Evolutionary conservation across 2,888 invertebrate species (phyloP), one percentile per base, ranked within the genome.

Genomic region (Philaethria dido): DNA sequence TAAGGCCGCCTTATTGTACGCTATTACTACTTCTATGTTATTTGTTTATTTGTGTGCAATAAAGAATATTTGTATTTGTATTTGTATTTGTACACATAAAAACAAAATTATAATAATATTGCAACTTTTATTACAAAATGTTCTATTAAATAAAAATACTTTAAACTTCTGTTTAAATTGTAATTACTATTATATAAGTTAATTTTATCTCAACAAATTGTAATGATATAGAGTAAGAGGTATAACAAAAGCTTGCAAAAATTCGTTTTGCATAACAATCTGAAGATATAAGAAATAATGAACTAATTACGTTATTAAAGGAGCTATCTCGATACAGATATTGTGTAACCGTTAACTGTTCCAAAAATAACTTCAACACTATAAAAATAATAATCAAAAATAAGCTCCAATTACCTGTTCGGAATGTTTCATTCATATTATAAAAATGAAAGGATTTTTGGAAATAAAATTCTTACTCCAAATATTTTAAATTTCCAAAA

Each of bases 271-370:
- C 22, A 57, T 22, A 39, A 42, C 39, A 22, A 18, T 36, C 22
- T 57, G 5, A 42, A 22, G 14, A 22, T 42, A 22, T n/a, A 18
- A 55, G 14, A 57, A 14, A 20, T 18, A 52, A 52, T 52, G 4
- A 16, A 33, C n/a, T 36, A 18, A 55, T 55, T 39, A 36, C 9
- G 20, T 39, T 36, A 55, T 14, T 18, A 20, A 55, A 55, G 20
- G 20, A 18, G 13, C 20, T 8, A 0, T 36, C 55, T n/a, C n/a
- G n/a, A n/a, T n/a, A 42, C 20, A 42, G n/a, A 9, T 39, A 22
- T 57, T 57, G 1, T 55, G 14, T 39, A 57, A 57, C n/a, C 3
- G 14, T 57, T 20, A 22, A n/a, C 22, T 4, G 57, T 42, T 42
- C 14, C 18, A n/a, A 55, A 57, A 57, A 20, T 42, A 39, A n/a